Evolutionary conservation across 1,140 invertebrate species (phyloP).

Genomic region (Panonychus citri): DNA sequence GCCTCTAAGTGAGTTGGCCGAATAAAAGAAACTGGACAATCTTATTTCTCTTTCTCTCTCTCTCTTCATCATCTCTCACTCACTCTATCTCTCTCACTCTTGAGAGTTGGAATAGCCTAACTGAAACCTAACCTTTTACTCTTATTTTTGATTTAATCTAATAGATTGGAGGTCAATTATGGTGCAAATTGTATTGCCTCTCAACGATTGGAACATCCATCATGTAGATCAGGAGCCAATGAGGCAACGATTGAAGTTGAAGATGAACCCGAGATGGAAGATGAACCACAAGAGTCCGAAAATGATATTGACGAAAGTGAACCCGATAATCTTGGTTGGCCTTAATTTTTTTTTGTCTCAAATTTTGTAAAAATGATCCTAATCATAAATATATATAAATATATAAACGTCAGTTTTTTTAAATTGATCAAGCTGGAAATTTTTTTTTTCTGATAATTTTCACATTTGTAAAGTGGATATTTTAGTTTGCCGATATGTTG

Average conservation of each 20-base stretch:
- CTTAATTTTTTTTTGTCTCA: not conserved
- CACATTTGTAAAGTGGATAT: too few species aligned
- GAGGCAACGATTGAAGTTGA: not conserved
- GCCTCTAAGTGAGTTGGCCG: constrained; percentile 33
- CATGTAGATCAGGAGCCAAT: not conserved
- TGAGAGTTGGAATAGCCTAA: too few species aligned
- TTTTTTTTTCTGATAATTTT: too few species aligned
- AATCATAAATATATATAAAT: too few species aligned
- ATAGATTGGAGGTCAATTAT: not conserved
- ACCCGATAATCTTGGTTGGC: not conserved
- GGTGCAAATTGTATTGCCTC: not conserved
- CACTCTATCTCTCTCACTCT: not conserved
- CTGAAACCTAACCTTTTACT: too few species aligned
- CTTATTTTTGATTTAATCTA: too few species aligned
- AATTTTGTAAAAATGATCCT: too few species aligned
- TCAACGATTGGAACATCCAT: not conserved
- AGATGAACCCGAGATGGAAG: not conserved
- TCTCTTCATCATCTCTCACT: not conserved
- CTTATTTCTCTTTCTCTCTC: not conserved
- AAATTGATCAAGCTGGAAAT: too few species aligned
- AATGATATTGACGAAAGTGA: constrained; percentile 1
- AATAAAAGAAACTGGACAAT: not conserved
- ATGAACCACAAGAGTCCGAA: not conserved
- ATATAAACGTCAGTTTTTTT: too few species aligned
- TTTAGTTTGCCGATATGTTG: not conserved